A percentile compares a stretch with the other conserved stretches of the same genome.
phyloP scores from a whole-genome alignment of 2,888 invertebrate species.

The Azorinus chamasolen region DNA sequence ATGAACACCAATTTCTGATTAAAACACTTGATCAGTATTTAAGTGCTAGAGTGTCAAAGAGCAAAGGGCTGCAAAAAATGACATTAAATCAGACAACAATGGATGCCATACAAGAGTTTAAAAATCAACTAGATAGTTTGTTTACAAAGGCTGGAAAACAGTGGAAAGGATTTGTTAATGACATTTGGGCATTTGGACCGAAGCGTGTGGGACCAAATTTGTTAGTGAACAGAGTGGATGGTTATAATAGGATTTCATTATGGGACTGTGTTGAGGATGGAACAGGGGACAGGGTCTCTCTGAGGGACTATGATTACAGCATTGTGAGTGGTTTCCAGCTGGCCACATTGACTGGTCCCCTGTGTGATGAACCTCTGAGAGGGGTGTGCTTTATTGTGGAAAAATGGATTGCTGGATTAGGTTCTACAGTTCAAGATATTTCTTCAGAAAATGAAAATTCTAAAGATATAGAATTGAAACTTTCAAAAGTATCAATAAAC shows the following conservation, averaged over 20 bases:
- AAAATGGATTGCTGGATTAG: conserved; percentile 89
- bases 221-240: conserved; percentile 92
- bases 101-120: conserved; percentile 84
- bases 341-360: conserved; percentile 95
- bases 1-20: conserved; percentile 91
- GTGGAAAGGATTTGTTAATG: conserved; percentile 86
- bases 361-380: conserved; percentile 99
- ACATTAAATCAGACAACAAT: conserved; percentile 68
- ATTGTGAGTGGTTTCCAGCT: conserved; percentile 87
- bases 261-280: conserved; percentile 75
- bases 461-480: background rate
- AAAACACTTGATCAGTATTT: conserved; percentile 89
- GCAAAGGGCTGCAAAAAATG: conserved; percentile 45
- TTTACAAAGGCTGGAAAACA: conserved; percentile 89
- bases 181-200: conserved; percentile 97
- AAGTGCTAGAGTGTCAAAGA: conserved; percentile 42
- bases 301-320: conserved; percentile 88
- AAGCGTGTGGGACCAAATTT: conserved; percentile 96
- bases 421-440: background rate
- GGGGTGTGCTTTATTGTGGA: conserved; percentile 95
- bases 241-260: conserved; percentile 89
- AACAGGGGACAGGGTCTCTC: conserved; percentile 29
- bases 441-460: background rate
- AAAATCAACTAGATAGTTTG: conserved; percentile 89
- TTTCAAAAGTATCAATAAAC: background rate